Evolutionary conservation across 1,140 invertebrate species (phyloP).

Genomic region (Hesperophylax magnus): DNA sequence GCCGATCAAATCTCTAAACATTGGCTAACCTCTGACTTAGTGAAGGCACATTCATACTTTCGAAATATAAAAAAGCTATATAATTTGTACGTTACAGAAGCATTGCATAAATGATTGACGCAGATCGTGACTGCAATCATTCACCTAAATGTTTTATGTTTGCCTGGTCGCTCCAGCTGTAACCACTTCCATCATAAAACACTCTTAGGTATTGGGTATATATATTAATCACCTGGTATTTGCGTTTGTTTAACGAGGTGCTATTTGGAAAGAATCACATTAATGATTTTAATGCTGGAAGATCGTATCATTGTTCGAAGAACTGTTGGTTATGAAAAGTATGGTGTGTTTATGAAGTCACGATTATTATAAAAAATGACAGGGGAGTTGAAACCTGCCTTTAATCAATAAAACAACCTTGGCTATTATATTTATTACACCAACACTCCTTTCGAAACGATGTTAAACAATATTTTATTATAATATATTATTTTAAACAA

Average conservation of each 20-base stretch:
- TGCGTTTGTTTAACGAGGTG: slow-evolving; percentile 41
- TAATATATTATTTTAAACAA: slow-evolving; percentile 6
- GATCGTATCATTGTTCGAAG: slow-evolving; percentile 43
- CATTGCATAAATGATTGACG: slow-evolving; percentile 22
- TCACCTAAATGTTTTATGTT: background rate
- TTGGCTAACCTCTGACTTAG: background rate
- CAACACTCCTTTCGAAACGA: slow-evolving; percentile 25
- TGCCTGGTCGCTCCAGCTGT: background rate
- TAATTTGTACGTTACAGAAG: background rate
- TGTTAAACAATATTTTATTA: slow-evolving; percentile 9
- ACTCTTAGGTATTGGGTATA: background rate
- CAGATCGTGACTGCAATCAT: slow-evolving; percentile 16
- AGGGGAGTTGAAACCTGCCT: background rate
- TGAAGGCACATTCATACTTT: background rate
- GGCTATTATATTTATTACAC: slow-evolving; percentile 11
- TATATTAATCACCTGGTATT: slow-evolving; percentile 33
- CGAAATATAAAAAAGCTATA: no score
- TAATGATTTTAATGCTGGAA: slow-evolving; percentile 27
- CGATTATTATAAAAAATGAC: slow-evolving; percentile 32
- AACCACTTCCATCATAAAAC: background rate
- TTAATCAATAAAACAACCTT: slow-evolving; percentile 31
- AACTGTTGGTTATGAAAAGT: slow-evolving; percentile 24
- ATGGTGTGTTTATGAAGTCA: slow-evolving; percentile 32
- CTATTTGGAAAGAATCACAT: slow-evolving; percentile 24
- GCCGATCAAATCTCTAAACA: background rate